Percentiles rank a stretch among this genome's conserved stretches.
These are phyloP conservation scores for Narcine bancroftii DNA, from an alignment of 2,113 vertebrate genomes.

Conservation along the genomic window DNA sequence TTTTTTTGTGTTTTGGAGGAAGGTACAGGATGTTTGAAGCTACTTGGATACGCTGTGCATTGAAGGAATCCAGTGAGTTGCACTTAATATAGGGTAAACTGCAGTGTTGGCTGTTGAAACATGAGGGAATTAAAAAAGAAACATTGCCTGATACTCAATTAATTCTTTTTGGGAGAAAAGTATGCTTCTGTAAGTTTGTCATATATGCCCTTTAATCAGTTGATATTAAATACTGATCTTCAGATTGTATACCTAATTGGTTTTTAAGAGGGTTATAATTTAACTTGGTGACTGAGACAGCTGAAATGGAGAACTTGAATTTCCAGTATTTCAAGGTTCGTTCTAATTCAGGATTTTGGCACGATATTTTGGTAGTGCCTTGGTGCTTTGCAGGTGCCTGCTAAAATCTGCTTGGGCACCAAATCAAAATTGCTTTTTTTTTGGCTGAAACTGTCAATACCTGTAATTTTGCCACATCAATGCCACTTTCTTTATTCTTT, in stretches of 20 bases:
- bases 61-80: neutral
- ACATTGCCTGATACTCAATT: neutral
- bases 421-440: neutral
- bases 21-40: neutral
- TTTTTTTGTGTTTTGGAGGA: no score
- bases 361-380: neutral
- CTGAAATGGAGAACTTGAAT: conserved; percentile 17
- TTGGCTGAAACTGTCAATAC: neutral
- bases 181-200: neutral
- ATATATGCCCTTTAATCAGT: neutral
- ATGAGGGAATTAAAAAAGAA: neutral
- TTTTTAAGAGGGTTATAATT: neutral
- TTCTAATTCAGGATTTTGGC: neutral
- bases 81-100: neutral
- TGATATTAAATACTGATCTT: neutral
- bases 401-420: no score
- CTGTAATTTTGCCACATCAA: neutral
- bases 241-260: neutral
- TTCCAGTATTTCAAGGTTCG: neutral
- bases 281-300: neutral
- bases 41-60: neutral
- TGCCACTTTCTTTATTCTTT: neutral
- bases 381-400: neutral
- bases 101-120: neutral
- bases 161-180: neutral